Evolutionary conservation across 2,888 invertebrate species (phyloP).

Genomic region (Nemotelus pantherinus): DNA sequence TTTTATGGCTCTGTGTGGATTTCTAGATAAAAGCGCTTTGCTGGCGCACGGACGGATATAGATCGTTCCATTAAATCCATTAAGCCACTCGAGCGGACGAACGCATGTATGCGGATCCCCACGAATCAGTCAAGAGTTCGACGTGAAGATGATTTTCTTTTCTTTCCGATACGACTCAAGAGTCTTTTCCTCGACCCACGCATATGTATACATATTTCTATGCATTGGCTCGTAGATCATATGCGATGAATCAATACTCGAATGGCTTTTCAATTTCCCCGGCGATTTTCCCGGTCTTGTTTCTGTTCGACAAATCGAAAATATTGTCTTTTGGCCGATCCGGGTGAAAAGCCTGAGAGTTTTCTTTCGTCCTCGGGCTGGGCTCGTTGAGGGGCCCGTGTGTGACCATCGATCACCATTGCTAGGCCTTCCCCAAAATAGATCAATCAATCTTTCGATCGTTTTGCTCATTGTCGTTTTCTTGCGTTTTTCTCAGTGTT

Average conservation of each 20-base stretch:
- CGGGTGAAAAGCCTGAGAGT: background rate
- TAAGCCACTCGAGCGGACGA: slow-evolving; percentile 28
- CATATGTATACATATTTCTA: background rate
- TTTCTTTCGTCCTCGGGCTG: slow-evolving; percentile 9
- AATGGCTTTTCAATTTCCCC: slow-evolving; percentile 37
- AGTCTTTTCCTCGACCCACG: slow-evolving; percentile 11
- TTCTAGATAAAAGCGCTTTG: background rate
- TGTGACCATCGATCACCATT: slow-evolving; percentile 28
- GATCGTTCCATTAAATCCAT: slow-evolving; percentile 39
- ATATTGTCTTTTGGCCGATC: slow-evolving; percentile 6
- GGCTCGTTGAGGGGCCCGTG: background rate
- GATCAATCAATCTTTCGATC: slow-evolving; percentile 24
- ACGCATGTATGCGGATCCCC: slow-evolving; percentile 11
- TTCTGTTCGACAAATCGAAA: slow-evolving; percentile 2
- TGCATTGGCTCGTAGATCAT: slow-evolving; percentile 5
- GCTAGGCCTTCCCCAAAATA: slow-evolving; percentile 27
- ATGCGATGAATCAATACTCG: slow-evolving; percentile 38
- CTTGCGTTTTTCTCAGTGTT: no score
- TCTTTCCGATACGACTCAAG: slow-evolving; percentile 18
- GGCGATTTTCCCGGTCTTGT: slow-evolving; percentile 15
- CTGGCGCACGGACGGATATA: background rate
- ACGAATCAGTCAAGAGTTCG: slow-evolving; percentile 37
- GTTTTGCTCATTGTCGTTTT: background rate
- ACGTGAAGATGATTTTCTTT: slow-evolving; percentile 23
- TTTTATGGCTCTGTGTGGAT: slow-evolving; percentile 14